phyloP scores from a whole-genome alignment of 1,140 invertebrate genomes.

The Zeugodacus cucurbitae region DNA sequence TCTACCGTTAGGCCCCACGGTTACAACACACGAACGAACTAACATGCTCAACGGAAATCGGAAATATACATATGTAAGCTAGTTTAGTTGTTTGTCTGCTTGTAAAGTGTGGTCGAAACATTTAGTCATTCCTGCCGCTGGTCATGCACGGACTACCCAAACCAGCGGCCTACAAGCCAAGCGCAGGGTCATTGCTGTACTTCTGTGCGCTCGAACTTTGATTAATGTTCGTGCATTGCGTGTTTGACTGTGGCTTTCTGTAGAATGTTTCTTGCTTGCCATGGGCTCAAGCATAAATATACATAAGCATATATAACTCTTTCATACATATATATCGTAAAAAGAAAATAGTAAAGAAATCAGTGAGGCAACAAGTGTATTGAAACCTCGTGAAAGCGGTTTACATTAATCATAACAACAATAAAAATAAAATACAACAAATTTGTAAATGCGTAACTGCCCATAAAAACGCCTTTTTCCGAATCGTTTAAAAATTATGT shows the following conservation, averaged over 20 bases:
- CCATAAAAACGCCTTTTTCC: constrained; percentile 11
- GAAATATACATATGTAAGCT: background rate
- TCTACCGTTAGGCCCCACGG: background rate
- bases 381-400: background rate
- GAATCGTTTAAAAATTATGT: background rate
- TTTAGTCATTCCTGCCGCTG: background rate
- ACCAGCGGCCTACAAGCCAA: background rate
- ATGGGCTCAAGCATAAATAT: no score
- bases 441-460: constrained; percentile 16
- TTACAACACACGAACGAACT: background rate
- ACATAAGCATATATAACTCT: no score
- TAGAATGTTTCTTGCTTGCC: background rate
- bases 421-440: background rate
- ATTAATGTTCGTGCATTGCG: constrained; percentile 11
- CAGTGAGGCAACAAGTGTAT: background rate
- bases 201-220: background rate
- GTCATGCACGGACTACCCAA: background rate
- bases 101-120: background rate
- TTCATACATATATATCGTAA: background rate
- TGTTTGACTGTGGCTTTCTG: background rate
- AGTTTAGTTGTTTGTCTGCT: background rate
- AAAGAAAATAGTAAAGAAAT: background rate
- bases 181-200: background rate
- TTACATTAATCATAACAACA: background rate
- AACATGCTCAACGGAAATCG: background rate